Evolutionary conservation across 2,888 invertebrate genomes (phyloP).

Genomic region (Cephonodes hylas): DNA sequence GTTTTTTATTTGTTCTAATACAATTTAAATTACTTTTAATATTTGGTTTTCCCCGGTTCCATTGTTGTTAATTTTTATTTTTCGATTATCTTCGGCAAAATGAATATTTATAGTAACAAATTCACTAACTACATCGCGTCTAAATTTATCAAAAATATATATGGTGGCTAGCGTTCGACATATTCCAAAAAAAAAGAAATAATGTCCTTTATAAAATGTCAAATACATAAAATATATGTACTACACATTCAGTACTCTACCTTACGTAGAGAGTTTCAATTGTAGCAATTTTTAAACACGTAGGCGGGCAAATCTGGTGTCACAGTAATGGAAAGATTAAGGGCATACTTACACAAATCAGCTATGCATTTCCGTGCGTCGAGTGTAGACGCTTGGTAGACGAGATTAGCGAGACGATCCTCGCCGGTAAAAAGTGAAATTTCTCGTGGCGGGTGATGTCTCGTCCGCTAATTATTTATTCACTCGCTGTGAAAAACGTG

Average conservation of each 20-base stretch:
- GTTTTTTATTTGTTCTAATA: neutral
- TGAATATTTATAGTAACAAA: no score
- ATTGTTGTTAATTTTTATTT: neutral
- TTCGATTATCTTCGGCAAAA: neutral
- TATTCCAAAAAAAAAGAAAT: neutral
- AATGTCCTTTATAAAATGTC: neutral
- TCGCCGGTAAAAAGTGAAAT: conserved; percentile 75
- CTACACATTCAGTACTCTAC: neutral
- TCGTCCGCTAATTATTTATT: conserved; percentile 63
- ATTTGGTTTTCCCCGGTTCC: neutral
- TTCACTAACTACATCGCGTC: neutral
- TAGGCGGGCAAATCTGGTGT: neutral
- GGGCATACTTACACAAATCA: conserved; percentile 60
- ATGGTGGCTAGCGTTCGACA: no score
- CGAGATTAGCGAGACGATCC: conserved; percentile 47
- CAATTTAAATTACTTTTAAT: neutral
- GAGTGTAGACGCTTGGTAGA: conserved; percentile 54
- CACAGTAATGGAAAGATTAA: conserved; percentile 18
- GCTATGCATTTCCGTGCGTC: conserved; percentile 50
- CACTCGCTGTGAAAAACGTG: conserved; percentile 73
- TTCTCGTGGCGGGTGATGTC: conserved; percentile 53
- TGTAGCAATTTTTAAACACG: neutral
- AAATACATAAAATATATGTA: neutral
- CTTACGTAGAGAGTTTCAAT: neutral
- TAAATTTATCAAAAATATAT: neutral